A percentile compares a stretch with the other conserved stretches of the same genome.
Evolutionary conservation across 2,888 invertebrate species (phyloP).

Genomic region (Stenoptilia bipunctidactyla): DNA sequence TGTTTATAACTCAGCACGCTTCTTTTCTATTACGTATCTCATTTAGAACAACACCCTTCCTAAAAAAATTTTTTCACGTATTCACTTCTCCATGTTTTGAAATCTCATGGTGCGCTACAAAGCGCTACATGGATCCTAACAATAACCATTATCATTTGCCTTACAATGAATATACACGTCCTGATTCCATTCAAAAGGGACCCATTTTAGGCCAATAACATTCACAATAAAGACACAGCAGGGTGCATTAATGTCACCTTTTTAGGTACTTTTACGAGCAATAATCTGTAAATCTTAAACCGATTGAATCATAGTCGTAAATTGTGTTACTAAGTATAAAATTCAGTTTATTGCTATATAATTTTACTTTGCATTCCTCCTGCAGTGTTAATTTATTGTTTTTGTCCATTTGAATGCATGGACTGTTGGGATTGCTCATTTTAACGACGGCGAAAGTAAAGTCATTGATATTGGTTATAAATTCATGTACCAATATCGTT

Average conservation of each 20-base stretch:
- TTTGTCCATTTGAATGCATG: neutral
- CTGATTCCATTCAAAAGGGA: conserved; percentile 44
- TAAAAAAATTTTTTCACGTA: no score
- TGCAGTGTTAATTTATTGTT: neutral
- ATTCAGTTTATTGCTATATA: neutral
- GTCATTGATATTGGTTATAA: no score
- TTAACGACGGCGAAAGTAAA: no score
- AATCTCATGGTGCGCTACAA: conserved; percentile 29
- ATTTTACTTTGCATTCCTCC: neutral
- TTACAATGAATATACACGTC: conserved; percentile 52
- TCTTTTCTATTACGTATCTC: no score
- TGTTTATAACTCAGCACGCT: no score
- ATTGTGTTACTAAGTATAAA: neutral
- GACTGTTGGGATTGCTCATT: no score
- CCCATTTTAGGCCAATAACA: conserved; percentile 57
- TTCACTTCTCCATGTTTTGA: conserved; percentile 7
- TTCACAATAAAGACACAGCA: conserved; percentile 62
- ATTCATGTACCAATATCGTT: no score
- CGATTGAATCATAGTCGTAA: conserved; percentile 2
- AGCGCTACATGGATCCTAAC: conserved; percentile 55
- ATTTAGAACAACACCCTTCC: no score
- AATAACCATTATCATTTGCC: conserved; percentile 64
- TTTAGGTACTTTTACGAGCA: conserved; percentile 33
- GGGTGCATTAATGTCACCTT: conserved; percentile 62
- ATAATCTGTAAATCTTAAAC: conserved; percentile 9